Evolutionary conservation across 1,140 invertebrate species (phyloP), one percentile per base, ranked within the genome.

Genomic region (Meloidogyne hapla): DNA sequence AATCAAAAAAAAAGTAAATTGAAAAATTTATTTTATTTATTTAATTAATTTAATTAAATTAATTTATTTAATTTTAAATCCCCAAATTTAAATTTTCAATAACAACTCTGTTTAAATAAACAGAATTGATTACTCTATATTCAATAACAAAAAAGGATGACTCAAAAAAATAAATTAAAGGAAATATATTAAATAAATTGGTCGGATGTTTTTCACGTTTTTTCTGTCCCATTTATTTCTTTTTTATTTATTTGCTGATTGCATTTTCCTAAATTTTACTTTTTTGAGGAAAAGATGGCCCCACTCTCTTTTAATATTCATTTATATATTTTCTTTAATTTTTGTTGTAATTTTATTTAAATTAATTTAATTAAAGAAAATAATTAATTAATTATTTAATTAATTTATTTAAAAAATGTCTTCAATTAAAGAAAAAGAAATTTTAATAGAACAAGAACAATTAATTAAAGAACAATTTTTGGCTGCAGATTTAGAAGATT

Each of bases 401-500:
- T 69, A 38, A 23, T 21, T 21, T 21, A 42, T 38, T 70, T 0
- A 21, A 18, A 73, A 33, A 74, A 74, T 74, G 56, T 28, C 63
- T 38, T 69, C 61, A 64, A 71, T 13, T 74, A 63, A 40, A 25
- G 21, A 42, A n/a, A 42, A 38, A 68, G 25, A 74, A 26, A 18
- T 72, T 72, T 66, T 78, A 12, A 38, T 67, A 15, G 62, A 23
- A 18, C 83, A 84, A 5, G 80, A 81, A 25, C 45, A 79, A 18
- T 15, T 40, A 8, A 83, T 83, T 66, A 63, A 64, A 15, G 40
- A 80, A 21, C 83, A 84, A 65, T 84, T 83, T 68, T 69, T 84
- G 45, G 71, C 79, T n/a, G 80, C 84, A 45, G 82, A 85, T 61
- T 63, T 85, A n/a, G 80, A 85, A 26, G 83, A 85, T 64, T 77